Percentiles rank a stretch among this genome's conserved stretches.
Conservation (phyloP, 1,140 invertebrate genomes). For the Gonioctena quinquepunctata region DNA sequence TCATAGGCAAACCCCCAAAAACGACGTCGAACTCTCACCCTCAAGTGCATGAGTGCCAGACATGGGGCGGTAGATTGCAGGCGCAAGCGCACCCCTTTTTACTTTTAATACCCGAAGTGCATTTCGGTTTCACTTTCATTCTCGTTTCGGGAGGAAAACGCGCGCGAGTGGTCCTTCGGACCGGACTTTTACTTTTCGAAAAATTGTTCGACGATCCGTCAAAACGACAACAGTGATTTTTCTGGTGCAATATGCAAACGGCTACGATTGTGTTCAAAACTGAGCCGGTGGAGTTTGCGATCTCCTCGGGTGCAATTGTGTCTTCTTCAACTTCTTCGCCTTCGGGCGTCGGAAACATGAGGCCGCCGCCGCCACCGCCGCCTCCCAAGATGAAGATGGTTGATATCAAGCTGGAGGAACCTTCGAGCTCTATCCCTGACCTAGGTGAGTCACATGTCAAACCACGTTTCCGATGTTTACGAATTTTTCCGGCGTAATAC, state of each 20-base stretch:
- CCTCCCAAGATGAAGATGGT: constrained; percentile 55
- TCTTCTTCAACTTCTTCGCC: constrained; percentile 47
- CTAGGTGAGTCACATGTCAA: constrained; percentile 68
- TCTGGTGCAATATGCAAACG: constrained; percentile 43
- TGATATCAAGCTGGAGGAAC: constrained; percentile 65
- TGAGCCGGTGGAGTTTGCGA: constrained; percentile 46
- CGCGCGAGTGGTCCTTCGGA: background rate
- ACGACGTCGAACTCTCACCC: constrained; percentile 19
- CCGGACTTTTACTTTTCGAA: constrained; percentile 10
- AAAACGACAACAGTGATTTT: constrained; percentile 1
- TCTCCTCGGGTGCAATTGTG: constrained; percentile 43
- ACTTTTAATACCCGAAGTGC: constrained; percentile 36
- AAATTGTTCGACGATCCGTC: background rate
- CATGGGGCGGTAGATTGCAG: constrained; percentile 31
- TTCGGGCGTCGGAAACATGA: constrained; percentile 51
- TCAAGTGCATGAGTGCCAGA: constrained; percentile 39
- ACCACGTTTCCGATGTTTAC: background rate
- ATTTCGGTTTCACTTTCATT: constrained; percentile 50
- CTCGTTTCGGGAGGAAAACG: constrained; percentile 44
- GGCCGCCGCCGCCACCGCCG: constrained; percentile 62
- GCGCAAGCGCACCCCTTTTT: constrained; percentile 39
- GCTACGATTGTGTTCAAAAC: constrained; percentile 51
- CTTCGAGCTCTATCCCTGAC: constrained; percentile 82
- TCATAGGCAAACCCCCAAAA: constrained; percentile 8
- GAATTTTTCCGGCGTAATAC: too few species aligned